Evolutionary conservation across 1,140 invertebrate species (phyloP).

Genomic region (Bombus huntii): DNA sequence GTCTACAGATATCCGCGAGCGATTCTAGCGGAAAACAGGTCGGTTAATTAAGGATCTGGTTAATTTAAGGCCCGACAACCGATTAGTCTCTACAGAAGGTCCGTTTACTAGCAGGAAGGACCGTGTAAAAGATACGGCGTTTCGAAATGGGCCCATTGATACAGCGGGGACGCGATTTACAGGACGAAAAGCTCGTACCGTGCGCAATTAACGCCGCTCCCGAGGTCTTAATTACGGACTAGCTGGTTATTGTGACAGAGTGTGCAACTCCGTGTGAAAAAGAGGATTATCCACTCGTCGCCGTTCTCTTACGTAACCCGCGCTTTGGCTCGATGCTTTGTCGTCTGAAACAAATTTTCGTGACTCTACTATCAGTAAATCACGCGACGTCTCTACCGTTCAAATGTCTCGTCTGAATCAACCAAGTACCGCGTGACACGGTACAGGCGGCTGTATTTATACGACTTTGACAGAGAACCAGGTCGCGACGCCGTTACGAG

Average conservation of each 20-base stretch:
- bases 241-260: constrained; percentile 59
- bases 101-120: neutral
- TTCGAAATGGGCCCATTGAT: neutral
- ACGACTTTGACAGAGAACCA: too few species aligned
- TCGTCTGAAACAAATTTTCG: neutral
- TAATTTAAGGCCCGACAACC: neutral
- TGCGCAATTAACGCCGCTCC: constrained; percentile 48
- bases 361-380: neutral
- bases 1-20: neutral
- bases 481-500: too few species aligned
- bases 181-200: neutral
- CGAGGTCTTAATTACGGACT: constrained; percentile 57
- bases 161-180: constrained; percentile 2
- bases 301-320: constrained; percentile 44
- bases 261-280: constrained; percentile 66
- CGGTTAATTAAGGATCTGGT: neutral
- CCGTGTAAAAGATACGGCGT: neutral
- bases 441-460: too few species aligned
- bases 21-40: neutral
- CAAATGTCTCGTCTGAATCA: too few species aligned
- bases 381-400: too few species aligned
- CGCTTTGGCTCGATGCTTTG: neutral
- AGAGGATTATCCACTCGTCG: constrained; percentile 61
- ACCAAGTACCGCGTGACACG: too few species aligned
- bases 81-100: neutral